Evolutionary conservation across 92 coral and sea anemone species (phyloP).

Genomic region (Isaurus tuberculatus): DNA sequence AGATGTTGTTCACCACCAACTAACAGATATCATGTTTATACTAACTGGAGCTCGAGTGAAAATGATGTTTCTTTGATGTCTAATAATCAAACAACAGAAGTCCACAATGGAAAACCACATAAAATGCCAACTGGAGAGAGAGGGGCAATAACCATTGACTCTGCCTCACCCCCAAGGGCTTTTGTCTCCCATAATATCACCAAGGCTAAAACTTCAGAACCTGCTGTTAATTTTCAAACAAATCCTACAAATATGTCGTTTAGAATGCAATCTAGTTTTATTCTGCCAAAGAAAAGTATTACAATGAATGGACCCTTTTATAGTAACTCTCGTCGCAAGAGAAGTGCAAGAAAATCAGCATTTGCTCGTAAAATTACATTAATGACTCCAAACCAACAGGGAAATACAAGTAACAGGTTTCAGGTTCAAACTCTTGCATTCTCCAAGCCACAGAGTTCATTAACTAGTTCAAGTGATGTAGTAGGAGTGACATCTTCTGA

Average conservation of each 20-base stretch:
- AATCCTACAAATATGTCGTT: conserved; percentile 16
- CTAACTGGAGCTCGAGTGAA: conserved; percentile 7
- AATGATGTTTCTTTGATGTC: neutral
- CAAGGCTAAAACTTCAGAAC: conserved; percentile 26
- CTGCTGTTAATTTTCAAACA: neutral
- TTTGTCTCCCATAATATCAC: neutral
- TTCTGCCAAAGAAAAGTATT: conserved; percentile 64
- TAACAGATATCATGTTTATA: neutral
- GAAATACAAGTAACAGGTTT: conserved; percentile 47
- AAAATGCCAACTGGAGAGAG: neutral
- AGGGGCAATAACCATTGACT: neutral
- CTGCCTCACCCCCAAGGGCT: neutral
- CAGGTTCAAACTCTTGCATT: conserved; percentile 44
- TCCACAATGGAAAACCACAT: neutral
- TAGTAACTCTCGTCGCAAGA: conserved; percentile 79
- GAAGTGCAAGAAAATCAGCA: conserved; percentile 78
- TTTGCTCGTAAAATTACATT: conserved; percentile 78
- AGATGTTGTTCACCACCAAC: conserved; percentile 5
- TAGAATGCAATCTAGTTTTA: conserved; percentile 49
- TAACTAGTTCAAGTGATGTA: neutral
- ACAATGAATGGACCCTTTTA: conserved; percentile 50
- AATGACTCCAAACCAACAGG: conserved; percentile 64
- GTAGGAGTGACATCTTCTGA: neutral
- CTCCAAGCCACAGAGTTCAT: conserved; percentile 12
- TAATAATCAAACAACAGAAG: neutral